A percentile compares a stretch with the other conserved stretches of the same genome.
phyloP scores from a whole-genome alignment of 2,797 vertebrate genomes.

The Anniella stebbinsi region DNA sequence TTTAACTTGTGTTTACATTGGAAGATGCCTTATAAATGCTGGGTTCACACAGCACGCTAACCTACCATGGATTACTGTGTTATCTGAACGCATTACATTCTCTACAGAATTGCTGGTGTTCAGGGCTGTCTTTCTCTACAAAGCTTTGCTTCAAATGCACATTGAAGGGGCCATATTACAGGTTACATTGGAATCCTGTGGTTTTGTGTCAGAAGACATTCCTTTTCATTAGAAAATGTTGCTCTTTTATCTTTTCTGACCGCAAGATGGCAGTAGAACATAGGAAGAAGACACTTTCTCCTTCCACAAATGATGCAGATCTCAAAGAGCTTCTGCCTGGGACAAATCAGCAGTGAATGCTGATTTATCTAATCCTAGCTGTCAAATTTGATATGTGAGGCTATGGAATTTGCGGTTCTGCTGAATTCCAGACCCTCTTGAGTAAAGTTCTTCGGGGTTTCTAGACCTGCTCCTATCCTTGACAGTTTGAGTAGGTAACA shows the following conservation, averaged over 20 bases:
- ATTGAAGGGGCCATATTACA: background rate
- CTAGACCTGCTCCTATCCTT: background rate
- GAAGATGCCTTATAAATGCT: no score
- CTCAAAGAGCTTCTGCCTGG: background rate
- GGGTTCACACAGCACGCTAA: background rate
- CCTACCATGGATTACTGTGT: no score
- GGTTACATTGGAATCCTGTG: background rate
- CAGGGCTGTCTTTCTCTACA: background rate
- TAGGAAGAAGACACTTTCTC: rapidly evolving
- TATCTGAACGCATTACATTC: no score
- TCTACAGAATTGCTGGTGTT: background rate
- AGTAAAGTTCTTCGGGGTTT: background rate
- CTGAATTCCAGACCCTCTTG: background rate
- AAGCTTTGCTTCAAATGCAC: no score
- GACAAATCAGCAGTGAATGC: background rate
- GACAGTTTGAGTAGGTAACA: background rate
- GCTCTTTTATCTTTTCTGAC: background rate
- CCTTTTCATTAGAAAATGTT: background rate
- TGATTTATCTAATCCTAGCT: background rate
- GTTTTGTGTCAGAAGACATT: background rate
- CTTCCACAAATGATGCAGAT: background rate
- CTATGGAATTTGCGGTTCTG: background rate
- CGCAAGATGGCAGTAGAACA: conserved; percentile 43
- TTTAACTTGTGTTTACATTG: no score
- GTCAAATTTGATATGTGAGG: background rate